Evolutionary conservation across 2,888 invertebrate species (phyloP).

Genomic region (Drosophila quinaria): DNA sequence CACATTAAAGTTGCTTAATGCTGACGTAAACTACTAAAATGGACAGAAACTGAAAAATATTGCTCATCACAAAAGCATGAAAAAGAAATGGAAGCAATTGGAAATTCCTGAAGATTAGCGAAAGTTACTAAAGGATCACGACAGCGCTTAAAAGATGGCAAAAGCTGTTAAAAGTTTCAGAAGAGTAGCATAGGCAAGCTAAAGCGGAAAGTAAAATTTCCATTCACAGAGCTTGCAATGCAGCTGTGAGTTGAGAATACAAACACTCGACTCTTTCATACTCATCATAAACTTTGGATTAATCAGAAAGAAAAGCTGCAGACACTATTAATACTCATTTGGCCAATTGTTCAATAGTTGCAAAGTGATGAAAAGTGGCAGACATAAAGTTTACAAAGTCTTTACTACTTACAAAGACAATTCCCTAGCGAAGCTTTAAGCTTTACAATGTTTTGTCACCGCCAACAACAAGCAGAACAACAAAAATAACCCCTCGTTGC

Average conservation of each 20-base stretch:
- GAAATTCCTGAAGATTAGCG: background rate
- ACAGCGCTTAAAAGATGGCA: background rate
- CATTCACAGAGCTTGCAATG: background rate
- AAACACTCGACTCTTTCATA: background rate
- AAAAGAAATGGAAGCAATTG: background rate
- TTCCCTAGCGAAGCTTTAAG: slow-evolving; percentile 3
- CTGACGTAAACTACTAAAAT: too few relatives aligned
- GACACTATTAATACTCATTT: background rate
- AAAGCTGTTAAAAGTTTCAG: background rate
- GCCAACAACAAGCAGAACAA: background rate
- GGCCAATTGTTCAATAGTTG: background rate
- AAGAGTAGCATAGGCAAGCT: too few relatives aligned
- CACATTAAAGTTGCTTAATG: too few relatives aligned
- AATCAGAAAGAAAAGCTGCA: background rate
- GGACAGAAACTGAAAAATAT: background rate
- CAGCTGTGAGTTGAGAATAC: background rate
- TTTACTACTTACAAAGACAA: background rate
- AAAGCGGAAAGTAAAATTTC: background rate
- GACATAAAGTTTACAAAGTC: background rate
- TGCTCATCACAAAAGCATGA: background rate
- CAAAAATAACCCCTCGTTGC: background rate
- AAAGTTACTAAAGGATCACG: background rate
- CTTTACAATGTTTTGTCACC: slow-evolving; percentile 3
- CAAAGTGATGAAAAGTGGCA: too few relatives aligned
- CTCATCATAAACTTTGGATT: background rate